These are phyloP conservation scores for Parascotia fuliginaria DNA, from an alignment of 2,888 invertebrate genomes.

Conservation along the genomic window DNA sequence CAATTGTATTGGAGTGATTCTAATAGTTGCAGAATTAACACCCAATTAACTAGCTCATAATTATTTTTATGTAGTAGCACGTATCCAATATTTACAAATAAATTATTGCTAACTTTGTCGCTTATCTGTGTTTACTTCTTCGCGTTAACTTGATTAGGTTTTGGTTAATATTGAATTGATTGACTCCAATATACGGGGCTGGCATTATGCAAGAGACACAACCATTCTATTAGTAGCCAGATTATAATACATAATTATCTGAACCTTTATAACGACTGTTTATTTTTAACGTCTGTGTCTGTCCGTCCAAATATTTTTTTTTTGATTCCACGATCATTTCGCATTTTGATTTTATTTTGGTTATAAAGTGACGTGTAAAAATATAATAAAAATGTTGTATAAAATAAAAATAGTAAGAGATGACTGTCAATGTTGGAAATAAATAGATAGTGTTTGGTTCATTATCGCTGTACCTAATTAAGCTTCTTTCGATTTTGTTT, in stretches of 20 bases:
- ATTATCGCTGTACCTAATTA: constrained; percentile 72
- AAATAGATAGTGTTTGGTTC: constrained; percentile 62
- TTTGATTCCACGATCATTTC: constrained; percentile 42
- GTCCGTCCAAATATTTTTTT: constrained; percentile 77
- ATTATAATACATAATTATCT: constrained; percentile 19
- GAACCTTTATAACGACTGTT: constrained; percentile 46
- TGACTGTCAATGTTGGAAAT: constrained; percentile 68
- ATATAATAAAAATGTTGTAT: constrained; percentile 64
- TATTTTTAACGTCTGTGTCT: constrained; percentile 71
- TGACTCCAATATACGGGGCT: constrained; percentile 16
- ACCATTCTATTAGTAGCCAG: constrained; percentile 27
- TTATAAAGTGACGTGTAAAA: constrained; percentile 73
- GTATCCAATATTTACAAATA: not conserved
- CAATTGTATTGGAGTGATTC: constrained; percentile 2
- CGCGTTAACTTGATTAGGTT: not conserved
- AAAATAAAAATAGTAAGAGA: constrained; percentile 73
- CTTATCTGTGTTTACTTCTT: no score
- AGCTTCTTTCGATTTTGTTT: constrained; percentile 65
- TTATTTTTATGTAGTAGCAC: not conserved
- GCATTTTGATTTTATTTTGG: constrained; percentile 43
- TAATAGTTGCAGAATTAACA: not conserved
- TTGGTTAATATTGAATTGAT: constrained; percentile 5
- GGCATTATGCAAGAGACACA: constrained; percentile 22
- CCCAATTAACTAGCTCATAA: not conserved
- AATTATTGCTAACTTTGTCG: no score